phyloP scores from a whole-genome alignment of 2,797 vertebrate species.

The Echeneis naucrates region DNA sequence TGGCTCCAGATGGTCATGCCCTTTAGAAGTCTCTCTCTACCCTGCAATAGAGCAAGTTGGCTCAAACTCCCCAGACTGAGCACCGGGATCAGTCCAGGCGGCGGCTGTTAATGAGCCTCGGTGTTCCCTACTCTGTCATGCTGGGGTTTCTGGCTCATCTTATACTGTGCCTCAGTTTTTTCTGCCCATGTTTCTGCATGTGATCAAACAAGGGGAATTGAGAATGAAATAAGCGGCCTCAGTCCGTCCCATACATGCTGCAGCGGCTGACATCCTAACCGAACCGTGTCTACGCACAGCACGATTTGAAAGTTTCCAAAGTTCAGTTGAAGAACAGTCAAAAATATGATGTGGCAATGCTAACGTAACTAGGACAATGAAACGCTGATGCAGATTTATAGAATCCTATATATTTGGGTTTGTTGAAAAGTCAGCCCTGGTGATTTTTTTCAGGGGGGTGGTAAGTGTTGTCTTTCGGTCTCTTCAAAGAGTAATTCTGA shows the following conservation, averaged over 20 bases:
- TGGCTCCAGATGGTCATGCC: conserved; percentile 77
- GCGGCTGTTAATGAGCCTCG: conserved; percentile 82
- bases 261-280: conserved; percentile 62
- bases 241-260: conserved; percentile 21
- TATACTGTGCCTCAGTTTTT: conserved; percentile 61
- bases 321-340: conserved; percentile 16
- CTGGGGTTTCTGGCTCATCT: conserved; percentile 64
- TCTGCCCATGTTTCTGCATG: conserved; percentile 63
- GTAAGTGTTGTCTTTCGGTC: not conserved
- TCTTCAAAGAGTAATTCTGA: not conserved
- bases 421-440: not conserved
- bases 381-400: too few relatives aligned
- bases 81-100: conserved; percentile 76
- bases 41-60: conserved; percentile 74
- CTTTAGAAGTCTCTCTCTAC: conserved; percentile 76
- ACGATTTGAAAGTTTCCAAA: not conserved
- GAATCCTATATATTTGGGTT: not conserved
- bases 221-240: conserved; percentile 49
- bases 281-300: conserved; percentile 45
- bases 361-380: too few relatives aligned
- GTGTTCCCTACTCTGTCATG: conserved; percentile 75
- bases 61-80: conserved; percentile 77
- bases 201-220: conserved; percentile 67
- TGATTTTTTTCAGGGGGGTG: too few relatives aligned
- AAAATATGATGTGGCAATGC: not conserved